Percentiles rank a stretch among this genome's conserved stretches.
These are phyloP conservation scores for Gymnothorax reevesii DNA, from an alignment of 2,797 vertebrate genomes.

Conservation along the genomic window DNA sequence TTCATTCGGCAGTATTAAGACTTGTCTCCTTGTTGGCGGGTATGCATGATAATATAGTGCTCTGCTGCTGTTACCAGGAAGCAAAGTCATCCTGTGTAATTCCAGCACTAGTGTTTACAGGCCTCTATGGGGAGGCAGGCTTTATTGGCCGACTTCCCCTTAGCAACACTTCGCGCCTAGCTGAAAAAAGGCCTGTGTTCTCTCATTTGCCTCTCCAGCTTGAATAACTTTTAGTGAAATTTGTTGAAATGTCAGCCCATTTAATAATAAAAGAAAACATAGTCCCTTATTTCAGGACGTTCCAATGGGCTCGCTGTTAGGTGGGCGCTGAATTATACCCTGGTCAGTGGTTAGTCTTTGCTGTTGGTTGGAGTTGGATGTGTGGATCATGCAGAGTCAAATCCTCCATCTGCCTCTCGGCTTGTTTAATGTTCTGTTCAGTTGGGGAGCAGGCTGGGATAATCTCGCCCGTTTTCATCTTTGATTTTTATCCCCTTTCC, in stretches of 20 bases:
- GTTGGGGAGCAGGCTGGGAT: not conserved
- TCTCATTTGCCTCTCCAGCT: not conserved
- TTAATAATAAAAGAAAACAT: not conserved
- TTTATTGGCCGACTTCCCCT: not conserved
- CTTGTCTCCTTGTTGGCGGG: not conserved
- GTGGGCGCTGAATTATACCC: not conserved
- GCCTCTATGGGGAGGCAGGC: not conserved
- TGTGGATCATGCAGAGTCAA: not conserved
- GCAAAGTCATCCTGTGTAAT: not conserved
- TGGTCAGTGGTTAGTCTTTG: not conserved
- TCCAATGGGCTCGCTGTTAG: not conserved
- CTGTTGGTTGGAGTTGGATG: not conserved
- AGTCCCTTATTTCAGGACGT: too few relatives aligned
- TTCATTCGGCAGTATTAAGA: not conserved
- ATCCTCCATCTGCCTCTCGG: not conserved
- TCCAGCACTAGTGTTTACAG: not conserved
- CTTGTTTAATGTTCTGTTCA: not conserved
- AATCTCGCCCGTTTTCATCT: not conserved
- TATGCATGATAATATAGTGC: not conserved
- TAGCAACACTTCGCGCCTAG: not conserved
- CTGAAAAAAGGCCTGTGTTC: not conserved
- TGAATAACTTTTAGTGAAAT: not conserved
- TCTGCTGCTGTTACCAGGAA: not conserved
- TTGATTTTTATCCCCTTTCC: not conserved
- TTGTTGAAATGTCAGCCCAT: not conserved